Evolutionary conservation across 30 jellyfish, hydroid and myxozoan genomes (phyloP).

Genomic region (Rhopilema esculentum): DNA sequence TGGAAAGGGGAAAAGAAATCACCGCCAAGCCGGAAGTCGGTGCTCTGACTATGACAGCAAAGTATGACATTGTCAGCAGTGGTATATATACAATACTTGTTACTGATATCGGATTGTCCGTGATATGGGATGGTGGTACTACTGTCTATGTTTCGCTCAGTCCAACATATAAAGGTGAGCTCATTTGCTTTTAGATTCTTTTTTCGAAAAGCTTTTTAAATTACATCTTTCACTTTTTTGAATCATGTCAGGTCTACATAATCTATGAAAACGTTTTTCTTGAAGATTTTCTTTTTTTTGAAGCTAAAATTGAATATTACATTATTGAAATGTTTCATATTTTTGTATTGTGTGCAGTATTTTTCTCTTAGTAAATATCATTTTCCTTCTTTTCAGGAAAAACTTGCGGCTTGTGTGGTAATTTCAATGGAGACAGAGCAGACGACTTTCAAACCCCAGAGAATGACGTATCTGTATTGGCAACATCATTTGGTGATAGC

Average conservation of each 20-base stretch:
- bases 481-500: slow-evolving; percentile 79
- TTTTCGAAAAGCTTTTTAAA: neutral
- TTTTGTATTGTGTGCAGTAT: neutral
- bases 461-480: slow-evolving; percentile 67
- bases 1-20: slow-evolving; percentile 52
- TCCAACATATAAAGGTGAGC: slow-evolving; percentile 70
- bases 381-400: slow-evolving; percentile 22
- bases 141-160: slow-evolving; percentile 51
- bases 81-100: slow-evolving; percentile 50
- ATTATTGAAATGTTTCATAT: neutral
- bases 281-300: no score
- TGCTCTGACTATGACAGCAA: slow-evolving; percentile 32
- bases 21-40: slow-evolving; percentile 44
- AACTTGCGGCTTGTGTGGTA: slow-evolving; percentile 89
- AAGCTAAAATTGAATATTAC: no score
- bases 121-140: slow-evolving; percentile 79
- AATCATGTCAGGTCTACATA: no score
- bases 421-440: slow-evolving; percentile 78
- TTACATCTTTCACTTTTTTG: no score
- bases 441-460: slow-evolving; percentile 89
- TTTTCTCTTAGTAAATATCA: neutral
- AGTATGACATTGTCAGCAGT: slow-evolving; percentile 44
- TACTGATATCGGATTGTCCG: slow-evolving; percentile 69
- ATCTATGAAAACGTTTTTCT: no score
- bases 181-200: neutral